These are phyloP conservation scores for Sapajus apella DNA, from an alignment of 2,113 vertebrate genomes.

Conservation along the genomic window DNA sequence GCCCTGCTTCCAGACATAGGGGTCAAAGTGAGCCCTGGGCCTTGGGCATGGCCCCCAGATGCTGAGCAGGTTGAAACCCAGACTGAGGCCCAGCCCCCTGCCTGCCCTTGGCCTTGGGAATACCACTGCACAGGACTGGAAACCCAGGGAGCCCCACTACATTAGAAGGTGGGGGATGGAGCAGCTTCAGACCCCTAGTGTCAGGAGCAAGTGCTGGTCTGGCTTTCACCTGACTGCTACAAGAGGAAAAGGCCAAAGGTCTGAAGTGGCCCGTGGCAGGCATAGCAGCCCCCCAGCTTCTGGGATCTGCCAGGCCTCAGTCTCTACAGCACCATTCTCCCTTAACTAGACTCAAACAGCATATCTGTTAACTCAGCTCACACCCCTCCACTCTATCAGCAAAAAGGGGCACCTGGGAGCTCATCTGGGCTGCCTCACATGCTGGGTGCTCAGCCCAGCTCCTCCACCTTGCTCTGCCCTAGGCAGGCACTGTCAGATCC, in stretches of 20 bases:
- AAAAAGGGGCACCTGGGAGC: background rate
- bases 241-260: background rate
- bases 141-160: background rate
- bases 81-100: background rate
- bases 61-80: slow-evolving; percentile 19
- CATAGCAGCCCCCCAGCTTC: background rate
- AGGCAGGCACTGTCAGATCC: background rate
- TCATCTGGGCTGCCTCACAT: background rate
- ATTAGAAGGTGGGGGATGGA: background rate
- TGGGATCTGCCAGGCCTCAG: background rate
- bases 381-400: background rate
- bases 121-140: background rate
- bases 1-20: background rate
- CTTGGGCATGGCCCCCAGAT: slow-evolving; percentile 19
- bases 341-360: background rate
- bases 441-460: background rate
- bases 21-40: slow-evolving; percentile 33
- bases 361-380: background rate
- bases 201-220: background rate
- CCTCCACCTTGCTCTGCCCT: background rate
- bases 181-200: background rate
- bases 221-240: background rate
- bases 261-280: background rate
- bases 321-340: background rate
- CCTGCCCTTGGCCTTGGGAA: background rate